Evolutionary conservation across 2,888 invertebrate species (phyloP).

Genomic region (Acanthosoma haemorrhoidale): DNA sequence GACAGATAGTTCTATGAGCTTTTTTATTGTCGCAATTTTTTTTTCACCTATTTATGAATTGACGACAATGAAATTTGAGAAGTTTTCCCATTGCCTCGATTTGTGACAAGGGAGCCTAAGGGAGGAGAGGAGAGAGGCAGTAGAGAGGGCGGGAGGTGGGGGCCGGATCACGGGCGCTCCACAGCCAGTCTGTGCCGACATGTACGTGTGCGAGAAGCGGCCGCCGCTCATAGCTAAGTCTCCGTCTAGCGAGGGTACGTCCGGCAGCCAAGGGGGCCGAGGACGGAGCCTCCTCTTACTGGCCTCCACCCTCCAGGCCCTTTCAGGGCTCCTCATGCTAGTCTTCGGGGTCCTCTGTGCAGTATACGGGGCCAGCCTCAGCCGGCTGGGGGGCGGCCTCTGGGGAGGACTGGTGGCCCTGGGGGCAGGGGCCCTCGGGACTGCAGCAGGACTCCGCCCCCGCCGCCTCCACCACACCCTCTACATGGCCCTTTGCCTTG

Average conservation of each 20-base stretch:
- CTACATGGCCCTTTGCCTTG: conserved; percentile 45
- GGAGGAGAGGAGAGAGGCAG: background rate
- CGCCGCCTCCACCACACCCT: conserved; percentile 41
- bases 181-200: background rate
- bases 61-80: no score
- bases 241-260: conserved; percentile 36
- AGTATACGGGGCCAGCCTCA: conserved; percentile 43
- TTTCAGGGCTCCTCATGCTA: conserved; percentile 43
- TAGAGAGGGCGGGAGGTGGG: background rate
- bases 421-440: conserved; percentile 42
- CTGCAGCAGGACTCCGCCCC: conserved; percentile 42
- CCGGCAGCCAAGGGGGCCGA: background rate
- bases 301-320: conserved; percentile 39
- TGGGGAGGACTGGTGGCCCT: conserved; percentile 44
- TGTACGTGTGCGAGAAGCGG: conserved; percentile 20
- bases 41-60: no score
- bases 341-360: conserved; percentile 43
- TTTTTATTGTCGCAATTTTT: no score
- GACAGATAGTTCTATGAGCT: no score
- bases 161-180: background rate
- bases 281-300: conserved; percentile 34
- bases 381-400: conserved; percentile 43
- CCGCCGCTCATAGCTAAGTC: conserved; percentile 38
- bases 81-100: no score
- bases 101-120: background rate